These are phyloP conservation scores for Boleophthalmus pectinirostris DNA, from an alignment of 2,113 vertebrate species.

Conservation along the genomic window DNA sequence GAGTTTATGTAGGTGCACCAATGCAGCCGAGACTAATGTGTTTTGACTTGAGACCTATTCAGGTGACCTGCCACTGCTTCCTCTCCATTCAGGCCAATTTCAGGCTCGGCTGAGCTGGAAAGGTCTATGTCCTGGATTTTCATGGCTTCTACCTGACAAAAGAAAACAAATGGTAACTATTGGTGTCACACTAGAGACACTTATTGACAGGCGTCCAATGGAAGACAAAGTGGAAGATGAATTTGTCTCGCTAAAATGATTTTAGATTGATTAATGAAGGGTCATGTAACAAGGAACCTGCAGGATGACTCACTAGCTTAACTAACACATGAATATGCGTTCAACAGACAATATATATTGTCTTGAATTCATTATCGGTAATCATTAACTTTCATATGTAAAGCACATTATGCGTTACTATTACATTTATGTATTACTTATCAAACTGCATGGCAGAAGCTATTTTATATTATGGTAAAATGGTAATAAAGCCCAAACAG, in stretches of 20 bases:
- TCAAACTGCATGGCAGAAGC: neutral
- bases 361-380: too few relatives aligned
- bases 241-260: slow-evolving; percentile 8
- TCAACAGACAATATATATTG: too few relatives aligned
- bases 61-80: slow-evolving; percentile 55
- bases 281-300: neutral
- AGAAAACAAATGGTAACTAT: slow-evolving; percentile 40
- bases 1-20: slow-evolving; percentile 41
- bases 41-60: slow-evolving; percentile 66
- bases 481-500: neutral
- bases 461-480: neutral
- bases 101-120: slow-evolving; percentile 65
- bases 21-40: slow-evolving; percentile 62
- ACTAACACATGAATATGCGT: neutral
- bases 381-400: neutral
- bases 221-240: neutral
- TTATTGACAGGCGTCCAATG: slow-evolving; percentile 13
- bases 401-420: neutral
- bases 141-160: slow-evolving; percentile 45
- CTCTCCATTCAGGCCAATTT: slow-evolving; percentile 70
- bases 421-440: neutral
- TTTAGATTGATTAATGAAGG: slow-evolving; percentile 8
- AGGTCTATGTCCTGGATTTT: slow-evolving; percentile 51
- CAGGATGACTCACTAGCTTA: neutral
- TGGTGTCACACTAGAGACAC: slow-evolving; percentile 31